A percentile compares a stretch with the other conserved stretches of the same genome.
Conservation (phyloP, 2,888 invertebrate species). For the Choristoneura rosaceana region DNA sequence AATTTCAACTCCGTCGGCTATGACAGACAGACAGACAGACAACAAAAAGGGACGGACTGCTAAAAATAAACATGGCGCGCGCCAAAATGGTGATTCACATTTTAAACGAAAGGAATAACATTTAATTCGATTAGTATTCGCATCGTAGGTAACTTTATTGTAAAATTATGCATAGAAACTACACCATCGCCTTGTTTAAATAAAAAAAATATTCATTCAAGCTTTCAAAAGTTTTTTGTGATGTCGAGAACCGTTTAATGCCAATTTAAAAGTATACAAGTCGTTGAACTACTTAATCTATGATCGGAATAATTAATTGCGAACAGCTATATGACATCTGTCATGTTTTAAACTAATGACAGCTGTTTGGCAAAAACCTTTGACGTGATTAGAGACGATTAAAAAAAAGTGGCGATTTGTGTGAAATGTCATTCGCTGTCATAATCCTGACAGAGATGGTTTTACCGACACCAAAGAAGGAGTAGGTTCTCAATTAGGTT, state of each 20-base stretch:
- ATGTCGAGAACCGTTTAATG: conserved; percentile 15
- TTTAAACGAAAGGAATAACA: neutral
- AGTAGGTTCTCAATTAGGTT: too few relatives aligned
- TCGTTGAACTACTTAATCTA: conserved; percentile 25
- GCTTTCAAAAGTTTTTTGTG: neutral
- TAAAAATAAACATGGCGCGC: neutral
- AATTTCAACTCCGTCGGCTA: too few relatives aligned
- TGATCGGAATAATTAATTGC: conserved; percentile 30
- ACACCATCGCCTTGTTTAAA: too few relatives aligned
- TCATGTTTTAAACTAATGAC: conserved; percentile 13
- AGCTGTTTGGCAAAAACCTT: conserved; percentile 20
- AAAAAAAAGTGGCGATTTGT: conserved; percentile 12
- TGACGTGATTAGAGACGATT: neutral
- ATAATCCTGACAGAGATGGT: neutral
- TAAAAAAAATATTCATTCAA: too few relatives aligned
- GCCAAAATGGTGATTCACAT: neutral
- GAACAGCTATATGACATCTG: conserved; percentile 7
- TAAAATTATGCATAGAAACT: neutral
- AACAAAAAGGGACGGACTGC: too few relatives aligned
- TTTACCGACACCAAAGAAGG: too few relatives aligned
- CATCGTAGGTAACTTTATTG: neutral
- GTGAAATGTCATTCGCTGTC: conserved; percentile 13
- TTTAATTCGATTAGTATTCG: neutral
- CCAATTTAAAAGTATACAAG: conserved; percentile 11
- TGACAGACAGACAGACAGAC: too few relatives aligned